phyloP scores from a whole-genome alignment of 2,113 vertebrate genomes.

The Clarias macrocephalus region DNA sequence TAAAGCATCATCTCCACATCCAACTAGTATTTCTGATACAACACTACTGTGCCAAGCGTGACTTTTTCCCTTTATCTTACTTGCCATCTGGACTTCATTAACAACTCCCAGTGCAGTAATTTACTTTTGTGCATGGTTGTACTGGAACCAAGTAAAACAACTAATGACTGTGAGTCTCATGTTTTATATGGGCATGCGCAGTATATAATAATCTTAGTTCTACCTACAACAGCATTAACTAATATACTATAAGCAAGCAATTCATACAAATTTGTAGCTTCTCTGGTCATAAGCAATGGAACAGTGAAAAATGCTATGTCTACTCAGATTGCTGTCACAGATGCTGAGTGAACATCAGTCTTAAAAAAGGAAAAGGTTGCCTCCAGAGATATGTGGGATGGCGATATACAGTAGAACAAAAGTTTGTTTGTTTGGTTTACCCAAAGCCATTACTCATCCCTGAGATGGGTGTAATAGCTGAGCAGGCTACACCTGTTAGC shows the following conservation, averaged over 20 bases:
- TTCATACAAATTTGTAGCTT: neutral
- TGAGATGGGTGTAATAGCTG: neutral
- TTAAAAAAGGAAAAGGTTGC: constrained; percentile 14
- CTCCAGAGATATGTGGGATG: constrained; percentile 1
- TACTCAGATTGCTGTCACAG: neutral
- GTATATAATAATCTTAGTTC: constrained; percentile 34
- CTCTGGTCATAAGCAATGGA: neutral
- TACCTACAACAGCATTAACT: constrained; percentile 21
- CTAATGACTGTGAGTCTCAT: constrained; percentile 33
- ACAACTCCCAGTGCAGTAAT: constrained; percentile 53
- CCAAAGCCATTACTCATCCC: constrained; percentile 8
- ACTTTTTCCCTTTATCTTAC: constrained; percentile 35
- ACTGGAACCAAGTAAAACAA: constrained; percentile 46
- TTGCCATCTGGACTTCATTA: constrained; percentile 56
- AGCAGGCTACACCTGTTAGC: neutral
- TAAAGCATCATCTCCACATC: neutral
- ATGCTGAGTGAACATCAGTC: neutral
- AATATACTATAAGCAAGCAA: neutral
- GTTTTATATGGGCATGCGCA: constrained; percentile 16
- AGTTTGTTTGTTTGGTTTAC: constrained; percentile 17
- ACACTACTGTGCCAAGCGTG: neutral
- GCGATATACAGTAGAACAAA: constrained; percentile 9
- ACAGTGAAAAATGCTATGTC: neutral
- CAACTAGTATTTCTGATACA: constrained; percentile 10
- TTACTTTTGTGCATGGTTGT: constrained; percentile 80